Conservation (phyloP, 1,140 invertebrate genomes). For the Drosophila kanapiae region DNA sequence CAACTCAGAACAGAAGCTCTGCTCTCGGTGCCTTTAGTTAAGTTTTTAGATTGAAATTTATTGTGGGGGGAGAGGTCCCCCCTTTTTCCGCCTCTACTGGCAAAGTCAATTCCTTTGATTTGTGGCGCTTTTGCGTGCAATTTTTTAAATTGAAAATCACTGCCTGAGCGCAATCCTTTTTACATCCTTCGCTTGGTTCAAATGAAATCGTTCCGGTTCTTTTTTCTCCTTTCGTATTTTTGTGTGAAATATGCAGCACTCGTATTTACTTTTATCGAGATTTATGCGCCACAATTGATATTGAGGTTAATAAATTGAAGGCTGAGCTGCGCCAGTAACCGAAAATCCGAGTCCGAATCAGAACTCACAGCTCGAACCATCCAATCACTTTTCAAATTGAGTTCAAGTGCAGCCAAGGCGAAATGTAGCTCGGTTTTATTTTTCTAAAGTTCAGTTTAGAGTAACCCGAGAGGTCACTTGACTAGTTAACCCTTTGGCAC, state of each 20-base stretch:
- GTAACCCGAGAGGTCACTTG: constrained; percentile 51
- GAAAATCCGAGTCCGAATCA: constrained; percentile 23
- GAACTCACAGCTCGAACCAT: constrained; percentile 15
- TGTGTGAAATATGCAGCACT: constrained; percentile 70
- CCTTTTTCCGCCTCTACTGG: constrained; percentile 28
- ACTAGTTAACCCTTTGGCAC: constrained; percentile 70
- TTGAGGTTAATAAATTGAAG: constrained; percentile 83
- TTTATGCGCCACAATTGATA: constrained; percentile 82
- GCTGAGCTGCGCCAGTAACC: constrained; percentile 51
- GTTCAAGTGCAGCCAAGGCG: constrained; percentile 74
- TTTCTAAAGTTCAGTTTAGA: constrained; percentile 60
- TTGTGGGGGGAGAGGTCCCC: constrained; percentile 54
- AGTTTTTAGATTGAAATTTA: constrained; percentile 82
- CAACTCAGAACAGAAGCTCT: constrained; percentile 59
- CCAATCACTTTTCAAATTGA: constrained; percentile 68
- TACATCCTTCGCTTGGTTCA: constrained; percentile 68
- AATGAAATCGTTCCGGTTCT: constrained; percentile 75
- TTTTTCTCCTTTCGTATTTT: constrained; percentile 22
- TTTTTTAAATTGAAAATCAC: constrained; percentile 84
- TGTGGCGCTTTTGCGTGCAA: constrained; percentile 83
- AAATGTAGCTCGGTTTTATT: constrained; percentile 37
- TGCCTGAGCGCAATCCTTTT: constrained; percentile 78
- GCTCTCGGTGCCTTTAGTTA: constrained; percentile 69
- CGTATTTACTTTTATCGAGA: constrained; percentile 82
- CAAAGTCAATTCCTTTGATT: constrained; percentile 83